Percentiles rank a stretch among this genome's conserved stretches.
Evolutionary conservation across 2,888 invertebrate genomes (phyloP).

Genomic region (Anaspis maculata): DNA sequence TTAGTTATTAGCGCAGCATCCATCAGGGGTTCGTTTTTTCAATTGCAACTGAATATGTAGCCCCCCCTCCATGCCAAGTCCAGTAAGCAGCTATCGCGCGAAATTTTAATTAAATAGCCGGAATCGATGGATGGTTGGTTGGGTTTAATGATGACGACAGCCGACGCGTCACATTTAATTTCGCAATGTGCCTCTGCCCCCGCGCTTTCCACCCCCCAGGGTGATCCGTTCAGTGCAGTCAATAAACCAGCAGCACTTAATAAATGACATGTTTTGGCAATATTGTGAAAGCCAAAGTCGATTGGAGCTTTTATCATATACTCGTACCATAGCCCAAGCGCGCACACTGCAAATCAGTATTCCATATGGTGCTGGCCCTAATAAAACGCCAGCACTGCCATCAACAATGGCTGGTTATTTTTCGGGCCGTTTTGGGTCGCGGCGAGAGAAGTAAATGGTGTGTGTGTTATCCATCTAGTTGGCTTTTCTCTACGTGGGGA

Average conservation of each 20-base stretch:
- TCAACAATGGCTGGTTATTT: slow-evolving; percentile 39
- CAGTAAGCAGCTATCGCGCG: not conserved
- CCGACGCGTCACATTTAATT: slow-evolving; percentile 11
- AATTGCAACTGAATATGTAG: not conserved
- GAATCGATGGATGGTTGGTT: no score
- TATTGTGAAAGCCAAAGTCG: slow-evolving; percentile 23
- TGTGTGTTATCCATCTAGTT: slow-evolving; percentile 39
- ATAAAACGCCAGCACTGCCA: slow-evolving; percentile 36
- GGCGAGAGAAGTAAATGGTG: slow-evolving; percentile 33
- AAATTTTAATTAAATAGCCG: slow-evolving; percentile 4
- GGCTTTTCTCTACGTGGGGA: slow-evolving; percentile 24
- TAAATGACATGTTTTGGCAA: slow-evolving; percentile 26
- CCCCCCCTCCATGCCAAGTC: no score
- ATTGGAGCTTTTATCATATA: slow-evolving; percentile 20
- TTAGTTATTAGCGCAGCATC: slow-evolving; percentile 12
- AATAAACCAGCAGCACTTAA: slow-evolving; percentile 17
- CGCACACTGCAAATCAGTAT: slow-evolving; percentile 29
- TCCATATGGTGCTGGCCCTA: slow-evolving; percentile 33
- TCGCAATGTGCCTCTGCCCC: no score
- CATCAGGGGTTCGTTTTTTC: not conserved
- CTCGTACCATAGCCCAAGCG: no score
- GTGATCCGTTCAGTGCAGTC: slow-evolving; percentile 1
- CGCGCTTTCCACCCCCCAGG: no score
- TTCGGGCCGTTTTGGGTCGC: slow-evolving; percentile 34
- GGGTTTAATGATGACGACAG: slow-evolving; percentile 1